Evolutionary conservation across 2,113 vertebrate genomes (phyloP), one percentile per base, ranked within the genome.

Genomic region (Azemiops feae): DNA sequence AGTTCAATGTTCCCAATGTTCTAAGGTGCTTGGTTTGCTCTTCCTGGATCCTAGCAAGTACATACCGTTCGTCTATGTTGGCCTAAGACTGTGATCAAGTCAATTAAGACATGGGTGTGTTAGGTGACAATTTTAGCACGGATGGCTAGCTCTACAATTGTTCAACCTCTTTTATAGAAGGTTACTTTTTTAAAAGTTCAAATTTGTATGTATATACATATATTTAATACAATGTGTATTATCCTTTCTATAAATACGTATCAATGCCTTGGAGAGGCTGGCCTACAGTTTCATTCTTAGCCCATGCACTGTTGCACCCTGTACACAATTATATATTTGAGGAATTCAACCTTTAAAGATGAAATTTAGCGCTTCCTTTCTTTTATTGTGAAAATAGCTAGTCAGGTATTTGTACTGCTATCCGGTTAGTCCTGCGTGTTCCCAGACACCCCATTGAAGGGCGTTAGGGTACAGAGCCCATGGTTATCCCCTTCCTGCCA

Each of bases 201-300:
- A 95, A 95, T 97, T 96, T 94, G 93, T 97, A 96, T 94, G 86
- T 95, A 95, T n/a, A 86, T 95, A 94, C 89, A 94, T 97, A 69
- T 58, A 96, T 97, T 97, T 96, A 95, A 96, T 96, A 95, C 96
- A 39, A 91, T 50, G 86, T 20, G 74, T 91, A 93, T 94, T 88
- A 96, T 96, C 95, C 95, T 97, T 96, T 96, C 95, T 96, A 96
- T 96, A 96, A 95, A 96, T 94, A 57, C 55, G 92, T 94, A 96
- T 96, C 95, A 95, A 87, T 74, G 8, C 69, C 0, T 22, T 5
- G 1, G 25, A 54, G 2, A 11, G 22, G 45, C 88, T 87, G 16
- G 52, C 0, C 27, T 93, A 20, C 60, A 34, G 30, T 87, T 90
- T 90, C n/a, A 39, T 86, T 60, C 54, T 93, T 90, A 87, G 3